phyloP scores from a whole-genome alignment of 1,140 invertebrate genomes.

The Drosophila carrolli region DNA sequence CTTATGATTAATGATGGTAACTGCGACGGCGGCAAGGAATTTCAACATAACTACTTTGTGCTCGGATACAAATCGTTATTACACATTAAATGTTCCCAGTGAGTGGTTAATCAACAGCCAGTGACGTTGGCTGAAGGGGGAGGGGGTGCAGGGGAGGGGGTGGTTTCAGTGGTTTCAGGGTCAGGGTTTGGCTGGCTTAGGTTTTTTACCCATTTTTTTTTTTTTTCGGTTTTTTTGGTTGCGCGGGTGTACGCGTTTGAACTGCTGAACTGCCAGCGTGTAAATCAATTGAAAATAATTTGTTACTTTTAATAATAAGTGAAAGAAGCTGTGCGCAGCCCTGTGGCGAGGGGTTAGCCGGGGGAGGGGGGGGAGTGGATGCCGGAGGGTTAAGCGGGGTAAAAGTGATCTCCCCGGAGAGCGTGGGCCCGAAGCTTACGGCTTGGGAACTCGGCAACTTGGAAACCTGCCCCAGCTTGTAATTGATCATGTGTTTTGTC shows the following conservation, averaged over 20 bases:
- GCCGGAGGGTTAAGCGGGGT: not conserved
- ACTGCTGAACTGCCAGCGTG: constrained; percentile 71
- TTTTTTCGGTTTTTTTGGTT: constrained; percentile 11
- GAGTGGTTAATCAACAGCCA: constrained; percentile 84
- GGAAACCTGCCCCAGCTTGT: constrained; percentile 60
- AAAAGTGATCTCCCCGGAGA: constrained; percentile 19
- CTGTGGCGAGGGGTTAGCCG: constrained; percentile 24
- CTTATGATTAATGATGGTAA: constrained; percentile 78
- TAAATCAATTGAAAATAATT: constrained; percentile 85
- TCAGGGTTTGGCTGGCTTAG: constrained; percentile 46
- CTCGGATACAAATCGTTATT: constrained; percentile 84
- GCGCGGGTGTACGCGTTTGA: constrained; percentile 68
- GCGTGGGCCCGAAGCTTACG: constrained; percentile 38
- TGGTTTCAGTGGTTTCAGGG: constrained; percentile 47
- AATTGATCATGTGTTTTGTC: constrained; percentile 79
- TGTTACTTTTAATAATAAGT: constrained; percentile 84
- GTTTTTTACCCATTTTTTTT: not conserved
- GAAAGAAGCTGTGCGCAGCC: constrained; percentile 74
- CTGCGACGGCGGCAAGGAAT: constrained; percentile 70
- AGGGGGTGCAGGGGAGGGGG: not conserved
- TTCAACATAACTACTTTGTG: constrained; percentile 83
- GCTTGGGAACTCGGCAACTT: constrained; percentile 36
- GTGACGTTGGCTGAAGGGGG: not conserved
- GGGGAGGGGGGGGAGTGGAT: not conserved
- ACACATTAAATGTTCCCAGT: constrained; percentile 85